Evolutionary conservation across 2,888 invertebrate genomes (phyloP), one percentile per base, ranked within the genome.

Genomic region (Morinoia aosen): DNA sequence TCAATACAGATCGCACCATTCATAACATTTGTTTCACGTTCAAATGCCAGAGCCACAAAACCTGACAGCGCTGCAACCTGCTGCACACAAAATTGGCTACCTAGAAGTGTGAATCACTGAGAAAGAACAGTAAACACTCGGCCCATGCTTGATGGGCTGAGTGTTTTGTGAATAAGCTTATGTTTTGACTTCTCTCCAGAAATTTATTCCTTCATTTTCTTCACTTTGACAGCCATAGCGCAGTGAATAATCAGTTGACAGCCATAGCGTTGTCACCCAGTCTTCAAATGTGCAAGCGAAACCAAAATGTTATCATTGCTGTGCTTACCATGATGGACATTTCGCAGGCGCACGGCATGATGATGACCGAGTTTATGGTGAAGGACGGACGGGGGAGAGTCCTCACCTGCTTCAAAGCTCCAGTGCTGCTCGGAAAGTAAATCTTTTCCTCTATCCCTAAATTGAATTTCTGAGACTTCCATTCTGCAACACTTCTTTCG

Each of bases 361-460:
- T 95, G 95, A 95, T 94, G 88, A 93, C 93, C 10, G 95, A 95
- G 58, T 95, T 95, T 88, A 61, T 48, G 94, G 90, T 95, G 40
- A 94, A 61, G 40, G 95, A 95, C 94, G 95, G 94, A 76, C 57
- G 64, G 40, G 95, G 94, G 76, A 8, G 94, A 57, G 58, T 94
- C 7, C 90, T 95, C 48, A 95, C 95, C 7, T 95, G 95, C 94
- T 95, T 95, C 94, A 95, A 58, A 56, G 94, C 94, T 88, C 95
- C 95, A 25, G 95, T 95, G 58, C 91, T 95, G 40, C 88, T 95
- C 39, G 95, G 95, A 16, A 64, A 95, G 57, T 58, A 94, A n/a
- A 19, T 58, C 14, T 39, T 16, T 90, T 39, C 90, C 39, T 40
- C 48, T 14, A 33, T 76, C 76, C 5, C 7, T 33, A 25, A 76